A percentile compares a stretch with the other conserved stretches of the same genome.
Evolutionary conservation across 2,888 invertebrate genomes (phyloP).

Genomic region (Euplagia quadripunctaria): DNA sequence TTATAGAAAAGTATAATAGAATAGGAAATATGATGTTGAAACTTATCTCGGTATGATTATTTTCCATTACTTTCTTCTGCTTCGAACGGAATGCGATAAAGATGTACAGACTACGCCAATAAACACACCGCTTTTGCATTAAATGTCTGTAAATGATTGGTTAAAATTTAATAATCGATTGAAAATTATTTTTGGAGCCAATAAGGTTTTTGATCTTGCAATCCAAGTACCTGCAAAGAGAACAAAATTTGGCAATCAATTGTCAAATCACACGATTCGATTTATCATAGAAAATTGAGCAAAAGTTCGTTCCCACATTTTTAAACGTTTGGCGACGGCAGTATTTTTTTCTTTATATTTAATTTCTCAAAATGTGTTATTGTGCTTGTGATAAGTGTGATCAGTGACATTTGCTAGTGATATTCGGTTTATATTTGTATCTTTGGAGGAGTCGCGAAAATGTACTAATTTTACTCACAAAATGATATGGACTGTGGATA

Average conservation of each 20-base stretch:
- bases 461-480: slow-evolving; percentile 81
- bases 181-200: slow-evolving; percentile 49
- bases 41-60: neutral
- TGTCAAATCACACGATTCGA: slow-evolving; percentile 66
- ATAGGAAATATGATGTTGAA: no score
- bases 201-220: slow-evolving; percentile 44
- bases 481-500: slow-evolving; percentile 84
- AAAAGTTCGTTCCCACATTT: slow-evolving; percentile 61
- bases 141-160: slow-evolving; percentile 78
- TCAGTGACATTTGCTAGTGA: slow-evolving; percentile 39
- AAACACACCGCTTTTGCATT: slow-evolving; percentile 55
- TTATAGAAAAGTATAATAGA: no score
- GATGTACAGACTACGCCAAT: slow-evolving; percentile 58
- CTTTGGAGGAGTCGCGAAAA: slow-evolving; percentile 67
- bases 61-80: slow-evolving; percentile 7
- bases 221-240: slow-evolving; percentile 16
- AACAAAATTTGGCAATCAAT: slow-evolving; percentile 56
- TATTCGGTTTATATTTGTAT: slow-evolving; percentile 49
- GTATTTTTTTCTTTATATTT: slow-evolving; percentile 54
- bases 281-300: slow-evolving; percentile 60
- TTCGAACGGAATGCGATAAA: slow-evolving; percentile 53
- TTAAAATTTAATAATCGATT: slow-evolving; percentile 50
- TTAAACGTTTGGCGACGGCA: slow-evolving; percentile 55
- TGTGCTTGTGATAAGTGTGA: slow-evolving; percentile 57
- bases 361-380: slow-evolving; percentile 59